Evolutionary conservation across 2,888 invertebrate species (phyloP).

Genomic region (Nomada flava): DNA sequence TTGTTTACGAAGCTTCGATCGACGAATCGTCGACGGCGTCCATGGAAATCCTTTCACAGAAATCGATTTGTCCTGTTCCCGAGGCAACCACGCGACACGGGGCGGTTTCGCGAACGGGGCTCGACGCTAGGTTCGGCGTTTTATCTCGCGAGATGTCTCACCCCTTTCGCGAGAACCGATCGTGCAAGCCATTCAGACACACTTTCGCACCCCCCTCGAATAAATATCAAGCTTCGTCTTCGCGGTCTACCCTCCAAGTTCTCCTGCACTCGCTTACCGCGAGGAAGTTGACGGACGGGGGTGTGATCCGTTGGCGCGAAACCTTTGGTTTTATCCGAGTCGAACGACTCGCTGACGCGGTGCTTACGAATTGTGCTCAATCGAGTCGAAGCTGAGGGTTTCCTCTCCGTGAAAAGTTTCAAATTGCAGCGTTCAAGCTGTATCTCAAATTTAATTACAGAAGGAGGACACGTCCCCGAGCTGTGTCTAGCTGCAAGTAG

Average conservation of each 20-base stretch:
- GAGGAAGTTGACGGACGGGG: conserved; percentile 13
- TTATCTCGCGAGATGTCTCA: conserved; percentile 26
- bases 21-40: conserved; percentile 12
- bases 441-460: background rate
- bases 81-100: background rate
- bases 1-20: conserved; percentile 25
- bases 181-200: conserved; percentile 35
- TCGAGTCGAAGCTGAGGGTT: background rate
- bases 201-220: conserved; percentile 23
- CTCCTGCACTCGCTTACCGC: background rate
- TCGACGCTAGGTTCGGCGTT: conserved; percentile 43
- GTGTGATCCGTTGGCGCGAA: background rate
- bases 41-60: conserved; percentile 15
- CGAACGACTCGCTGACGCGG: background rate
- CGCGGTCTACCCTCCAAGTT: background rate
- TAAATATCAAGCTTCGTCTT: conserved; percentile 51
- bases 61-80: conserved; percentile 39
- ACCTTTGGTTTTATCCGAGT: background rate
- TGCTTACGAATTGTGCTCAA: background rate
- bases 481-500: background rate
- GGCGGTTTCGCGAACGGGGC: conserved; percentile 8
- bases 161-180: conserved; percentile 4
- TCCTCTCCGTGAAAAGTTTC: background rate
- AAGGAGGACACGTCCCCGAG: background rate
- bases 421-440: background rate